Conservation (phyloP, 1,140 invertebrate genomes). For the Calliphora vicina region DNA sequence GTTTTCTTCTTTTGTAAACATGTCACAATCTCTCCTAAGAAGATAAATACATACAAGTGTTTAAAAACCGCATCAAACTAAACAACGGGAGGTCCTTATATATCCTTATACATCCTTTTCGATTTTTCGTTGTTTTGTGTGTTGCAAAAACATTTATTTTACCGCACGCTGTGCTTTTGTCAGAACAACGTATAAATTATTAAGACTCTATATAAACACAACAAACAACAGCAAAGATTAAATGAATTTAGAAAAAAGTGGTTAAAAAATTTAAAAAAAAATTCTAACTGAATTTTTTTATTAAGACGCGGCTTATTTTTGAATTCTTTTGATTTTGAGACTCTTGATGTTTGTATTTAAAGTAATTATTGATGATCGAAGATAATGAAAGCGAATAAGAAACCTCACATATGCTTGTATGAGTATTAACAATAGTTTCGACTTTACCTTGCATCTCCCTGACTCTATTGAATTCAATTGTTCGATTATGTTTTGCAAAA, state of each 20-base stretch:
- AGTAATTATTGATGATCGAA: background rate
- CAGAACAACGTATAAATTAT: conserved; percentile 1
- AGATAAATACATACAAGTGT: conserved; percentile 33
- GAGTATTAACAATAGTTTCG: background rate
- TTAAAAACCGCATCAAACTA: conserved; percentile 33
- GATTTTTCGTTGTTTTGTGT: background rate
- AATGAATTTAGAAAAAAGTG: background rate
- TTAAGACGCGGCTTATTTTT: background rate
- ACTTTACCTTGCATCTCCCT: background rate
- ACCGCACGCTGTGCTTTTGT: conserved; percentile 30
- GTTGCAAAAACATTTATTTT: conserved; percentile 14
- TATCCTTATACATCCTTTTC: conserved; percentile 8
- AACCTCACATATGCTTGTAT: background rate
- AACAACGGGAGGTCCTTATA: conserved; percentile 9
- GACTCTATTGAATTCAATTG: background rate
- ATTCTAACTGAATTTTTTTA: background rate
- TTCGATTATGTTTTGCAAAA: background rate
- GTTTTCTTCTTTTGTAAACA: background rate
- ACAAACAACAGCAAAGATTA: conserved; percentile 9
- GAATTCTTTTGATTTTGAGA: background rate
- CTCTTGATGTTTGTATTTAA: background rate
- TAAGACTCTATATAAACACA: background rate
- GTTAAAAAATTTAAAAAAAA: background rate
- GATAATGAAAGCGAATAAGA: background rate
- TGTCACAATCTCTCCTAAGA: conserved; percentile 4